Conservation (phyloP, 2,888 invertebrate genomes). For the Eueremaeus valkanovi region DNA sequence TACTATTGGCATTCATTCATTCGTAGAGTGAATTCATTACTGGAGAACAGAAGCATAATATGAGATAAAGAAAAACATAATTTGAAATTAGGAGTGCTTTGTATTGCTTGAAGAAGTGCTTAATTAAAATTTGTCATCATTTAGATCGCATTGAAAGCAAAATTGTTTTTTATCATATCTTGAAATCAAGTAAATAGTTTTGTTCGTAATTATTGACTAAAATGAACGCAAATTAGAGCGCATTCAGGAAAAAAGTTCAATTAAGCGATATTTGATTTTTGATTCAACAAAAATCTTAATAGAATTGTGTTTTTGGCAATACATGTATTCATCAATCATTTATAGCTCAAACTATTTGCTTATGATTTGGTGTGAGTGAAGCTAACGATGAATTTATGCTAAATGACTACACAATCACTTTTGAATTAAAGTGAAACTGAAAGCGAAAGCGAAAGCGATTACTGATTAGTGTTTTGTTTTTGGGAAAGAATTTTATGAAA, state of each 20-base stretch:
- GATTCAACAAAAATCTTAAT: neutral
- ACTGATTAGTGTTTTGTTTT: neutral
- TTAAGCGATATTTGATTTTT: neutral
- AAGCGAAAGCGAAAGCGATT: neutral
- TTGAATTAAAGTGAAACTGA: neutral
- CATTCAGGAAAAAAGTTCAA: neutral
- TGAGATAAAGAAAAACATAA: no score
- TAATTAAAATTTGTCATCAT: no score
- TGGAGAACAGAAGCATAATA: no score
- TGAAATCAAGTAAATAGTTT: no score
- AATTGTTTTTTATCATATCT: no score
- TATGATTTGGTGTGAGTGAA: neutral
- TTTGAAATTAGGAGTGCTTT: no score
- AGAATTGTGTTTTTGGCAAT: neutral
- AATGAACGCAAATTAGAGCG: neutral
- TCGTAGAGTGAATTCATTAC: no score
- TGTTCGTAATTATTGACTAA: neutral
- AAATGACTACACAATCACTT: neutral
- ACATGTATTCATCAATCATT: conserved; percentile 9
- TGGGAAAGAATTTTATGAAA: neutral
- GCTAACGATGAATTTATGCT: neutral
- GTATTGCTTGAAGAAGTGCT: no score
- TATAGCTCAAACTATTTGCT: neutral
- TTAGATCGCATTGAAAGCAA: no score
- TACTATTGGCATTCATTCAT: no score